Conservation (phyloP, 2,888 invertebrate genomes). For the Drosophila fulvimacula region DNA sequence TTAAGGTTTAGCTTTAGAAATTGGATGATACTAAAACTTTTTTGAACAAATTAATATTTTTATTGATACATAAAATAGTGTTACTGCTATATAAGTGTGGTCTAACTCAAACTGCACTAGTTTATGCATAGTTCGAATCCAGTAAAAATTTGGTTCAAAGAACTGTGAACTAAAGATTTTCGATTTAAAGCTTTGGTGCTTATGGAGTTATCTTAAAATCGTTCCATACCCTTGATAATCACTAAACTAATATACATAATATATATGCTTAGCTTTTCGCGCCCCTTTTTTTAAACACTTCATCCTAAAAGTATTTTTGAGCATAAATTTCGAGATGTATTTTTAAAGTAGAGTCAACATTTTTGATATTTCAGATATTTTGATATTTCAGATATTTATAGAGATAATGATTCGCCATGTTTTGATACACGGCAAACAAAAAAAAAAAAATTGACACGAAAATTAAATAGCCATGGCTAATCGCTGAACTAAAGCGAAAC, state of each 20-base stretch:
- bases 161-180: neutral
- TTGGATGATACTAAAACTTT: too few species aligned
- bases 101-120: too few species aligned
- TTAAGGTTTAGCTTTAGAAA: too few species aligned
- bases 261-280: neutral
- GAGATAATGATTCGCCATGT: conserved; percentile 26
- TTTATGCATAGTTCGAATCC: too few species aligned
- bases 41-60: too few species aligned
- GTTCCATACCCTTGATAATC: neutral
- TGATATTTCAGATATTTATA: conserved; percentile 32
- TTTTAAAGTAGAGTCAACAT: conserved; percentile 1
- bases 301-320: neutral
- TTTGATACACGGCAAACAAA: conserved; percentile 30
- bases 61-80: too few species aligned
- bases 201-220: conserved; percentile 9
- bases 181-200: neutral
- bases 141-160: too few species aligned
- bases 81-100: neutral
- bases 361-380: conserved; percentile 36
- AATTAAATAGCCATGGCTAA: conserved; percentile 1
- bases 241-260: neutral
- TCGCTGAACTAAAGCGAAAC: conserved; percentile 23
- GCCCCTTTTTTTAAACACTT: neutral
- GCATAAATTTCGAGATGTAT: conserved; percentile 1
- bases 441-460: neutral